Evolutionary conservation across 2,888 invertebrate genomes (phyloP), one percentile per base, ranked within the genome.

Genomic region (Adelognathus sp.): DNA sequence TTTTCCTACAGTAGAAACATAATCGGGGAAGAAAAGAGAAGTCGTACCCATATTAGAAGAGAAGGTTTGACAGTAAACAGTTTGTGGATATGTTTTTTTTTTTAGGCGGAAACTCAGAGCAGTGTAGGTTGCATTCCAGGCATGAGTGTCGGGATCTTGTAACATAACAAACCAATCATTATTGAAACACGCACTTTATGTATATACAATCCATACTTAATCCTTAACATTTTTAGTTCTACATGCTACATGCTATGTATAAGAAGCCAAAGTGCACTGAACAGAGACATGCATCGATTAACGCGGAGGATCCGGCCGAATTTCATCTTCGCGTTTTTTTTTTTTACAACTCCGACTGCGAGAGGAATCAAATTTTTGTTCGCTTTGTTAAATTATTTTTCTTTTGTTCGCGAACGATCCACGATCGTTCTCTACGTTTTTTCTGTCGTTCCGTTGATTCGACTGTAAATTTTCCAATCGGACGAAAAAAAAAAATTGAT

Each of bases 121-220:
- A 89, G 88, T 88, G 89, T 86, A 79, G 88, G 84, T 89, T 87
- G 87, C 89, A 90, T 88, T 88, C 90, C 90, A 87, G 86, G 84
- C 82, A 86, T 86, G 82, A 88, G 84, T 86, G 88, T 87, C 79
- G 90, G 87, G 84, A 88, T 89, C 90, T 91, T 91, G 84, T 83
- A 88, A 90, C 82, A 88, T 86, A 69, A 86, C 41, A 73, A 70
- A 61, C 58, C 36, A 63, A 58, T 60, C 33, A 80, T 73, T 56
- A 71, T 56, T 58, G 60, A 24, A 46, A n/a, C n/a, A n/a, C n/a
- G n/a, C 24, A 41, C 60, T 33, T 44, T 46, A 7, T 11, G 24
- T 64, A 36, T 52, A 39, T 29, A 33, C 63, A 21, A 16, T 24
- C n/a, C n/a, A 39, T 14, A 24, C 74, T 78, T 52, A 52, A 58